These are phyloP conservation scores for Melitaea cinxia DNA, from an alignment of 1,140 invertebrate species.

Conservation along the genomic window DNA sequence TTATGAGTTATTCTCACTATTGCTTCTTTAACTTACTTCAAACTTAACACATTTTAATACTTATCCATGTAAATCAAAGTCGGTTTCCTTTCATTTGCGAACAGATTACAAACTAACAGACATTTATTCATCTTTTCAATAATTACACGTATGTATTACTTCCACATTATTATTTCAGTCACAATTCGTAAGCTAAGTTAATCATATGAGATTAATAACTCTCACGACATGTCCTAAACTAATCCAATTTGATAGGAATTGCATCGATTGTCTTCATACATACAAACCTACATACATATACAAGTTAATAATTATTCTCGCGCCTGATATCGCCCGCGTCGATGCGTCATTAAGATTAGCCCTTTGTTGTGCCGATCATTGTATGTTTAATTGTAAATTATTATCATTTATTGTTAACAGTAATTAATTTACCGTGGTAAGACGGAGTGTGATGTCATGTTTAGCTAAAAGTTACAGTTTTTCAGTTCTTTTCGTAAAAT, in stretches of 20 bases:
- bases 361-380: conserved; percentile 1
- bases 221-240: conserved; percentile 2
- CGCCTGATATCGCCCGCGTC: neutral
- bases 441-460: too few species aligned
- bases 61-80: too few species aligned
- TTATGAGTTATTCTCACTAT: too few species aligned
- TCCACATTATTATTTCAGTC: neutral
- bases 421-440: neutral
- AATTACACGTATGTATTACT: too few species aligned
- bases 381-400: conserved; percentile 11
- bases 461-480: too few species aligned
- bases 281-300: neutral
- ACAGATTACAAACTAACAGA: too few species aligned
- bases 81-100: too few species aligned
- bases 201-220: neutral
- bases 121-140: too few species aligned
- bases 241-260: conserved; percentile 18
- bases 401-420: conserved; percentile 1
- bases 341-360: conserved; percentile 7
- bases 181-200: neutral
- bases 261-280: conserved; percentile 4
- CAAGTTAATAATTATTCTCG: conserved; percentile 4
- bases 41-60: too few species aligned
- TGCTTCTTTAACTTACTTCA: too few species aligned
- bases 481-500: too few species aligned